Base-by-base conservation (phyloP, 1,140 invertebrate species). In the Oreohelix idahoensis region DNA sequence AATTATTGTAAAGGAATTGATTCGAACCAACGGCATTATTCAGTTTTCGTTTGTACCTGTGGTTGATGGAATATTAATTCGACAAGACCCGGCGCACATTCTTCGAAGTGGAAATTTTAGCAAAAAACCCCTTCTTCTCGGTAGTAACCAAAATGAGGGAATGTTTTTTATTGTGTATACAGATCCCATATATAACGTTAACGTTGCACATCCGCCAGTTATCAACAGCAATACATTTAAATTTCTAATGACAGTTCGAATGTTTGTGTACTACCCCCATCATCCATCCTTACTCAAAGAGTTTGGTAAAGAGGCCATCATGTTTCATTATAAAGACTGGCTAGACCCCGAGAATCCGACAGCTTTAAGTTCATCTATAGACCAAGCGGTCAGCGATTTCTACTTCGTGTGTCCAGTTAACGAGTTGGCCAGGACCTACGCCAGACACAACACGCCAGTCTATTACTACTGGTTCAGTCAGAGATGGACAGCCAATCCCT, bases 391-490 rank as follows among this genome's bases (percentile, higher is more conserved):
- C 29, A 98, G 98, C 1, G 98, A 99, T 92, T 97, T 97, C 90
- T 96, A 98, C 87, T 99, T 99, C 92, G 97, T 97, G 0, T 99
- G 98, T 93, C 96, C 96, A 89, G 96, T 98, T 45, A 98, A 98
- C 92, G 96, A 98, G 89, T 97, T 98, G 89, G 97, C 97, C 0
- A 95, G 96, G 87, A 94, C 95, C 35, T 98, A 98, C 90, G 96
- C 97, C 4, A 95, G 96, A 86, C 96, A 95, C 32, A 96, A 96
- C 5, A 96, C 96, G 90, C 85, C 86, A 75, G 90, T 92, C 29
- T 99, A 97, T 93, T 97, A 97, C 94, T 99, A 99, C 92, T 97
- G 97, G 90, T 99, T 97, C 92, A 97, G 96, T 84, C 97, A 99
- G 90, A 95, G 97, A 84, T 97, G 96, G 35, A 86, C 89, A 20